phyloP scores from a whole-genome alignment of 2,797 vertebrate species.

The Paedocypris micromegethes region DNA sequence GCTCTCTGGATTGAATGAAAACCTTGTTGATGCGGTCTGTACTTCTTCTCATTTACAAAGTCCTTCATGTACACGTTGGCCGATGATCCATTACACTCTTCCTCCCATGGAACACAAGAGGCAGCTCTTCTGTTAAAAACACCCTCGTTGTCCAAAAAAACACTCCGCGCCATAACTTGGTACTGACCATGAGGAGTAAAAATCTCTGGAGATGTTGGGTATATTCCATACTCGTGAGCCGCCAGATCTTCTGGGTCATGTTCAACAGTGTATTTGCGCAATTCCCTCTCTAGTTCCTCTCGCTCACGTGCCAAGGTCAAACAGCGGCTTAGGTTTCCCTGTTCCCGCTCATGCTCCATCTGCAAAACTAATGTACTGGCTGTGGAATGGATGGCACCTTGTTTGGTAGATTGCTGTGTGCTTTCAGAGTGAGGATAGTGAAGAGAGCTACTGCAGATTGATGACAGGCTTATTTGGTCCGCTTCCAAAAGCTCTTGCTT shows the following conservation, averaged over 20 bases:
- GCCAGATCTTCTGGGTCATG: slow-evolving; percentile 39
- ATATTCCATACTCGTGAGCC: slow-evolving; percentile 22
- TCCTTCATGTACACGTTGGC: slow-evolving; percentile 41
- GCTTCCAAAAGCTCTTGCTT: slow-evolving; percentile 40
- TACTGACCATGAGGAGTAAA: slow-evolving; percentile 52
- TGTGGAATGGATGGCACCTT: slow-evolving; percentile 44
- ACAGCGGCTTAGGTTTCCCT: slow-evolving; percentile 69
- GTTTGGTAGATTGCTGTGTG: slow-evolving; percentile 55
- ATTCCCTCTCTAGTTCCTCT: slow-evolving; percentile 67
- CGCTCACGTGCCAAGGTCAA: slow-evolving; percentile 68
- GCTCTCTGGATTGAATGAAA: slow-evolving; percentile 25
- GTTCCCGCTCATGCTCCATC: slow-evolving; percentile 75
- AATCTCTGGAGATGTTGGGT: slow-evolving; percentile 56
- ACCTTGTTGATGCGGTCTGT: slow-evolving; percentile 14
- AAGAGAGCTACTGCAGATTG: slow-evolving; percentile 48
- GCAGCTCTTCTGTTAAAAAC: slow-evolving; percentile 49
- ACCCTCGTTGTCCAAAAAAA: slow-evolving; percentile 28
- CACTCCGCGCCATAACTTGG: slow-evolving; percentile 40
- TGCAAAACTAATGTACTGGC: slow-evolving; percentile 71
- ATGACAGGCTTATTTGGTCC: slow-evolving; percentile 56
- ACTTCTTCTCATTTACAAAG: slow-evolving; percentile 7
- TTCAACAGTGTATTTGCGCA: slow-evolving; percentile 58
- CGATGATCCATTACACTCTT: slow-evolving; percentile 46
- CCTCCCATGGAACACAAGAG: slow-evolving; percentile 57
- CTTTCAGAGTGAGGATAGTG: slow-evolving; percentile 24